phyloP scores from a whole-genome alignment of 2,888 invertebrate genomes.

The Acheta domesticus region DNA sequence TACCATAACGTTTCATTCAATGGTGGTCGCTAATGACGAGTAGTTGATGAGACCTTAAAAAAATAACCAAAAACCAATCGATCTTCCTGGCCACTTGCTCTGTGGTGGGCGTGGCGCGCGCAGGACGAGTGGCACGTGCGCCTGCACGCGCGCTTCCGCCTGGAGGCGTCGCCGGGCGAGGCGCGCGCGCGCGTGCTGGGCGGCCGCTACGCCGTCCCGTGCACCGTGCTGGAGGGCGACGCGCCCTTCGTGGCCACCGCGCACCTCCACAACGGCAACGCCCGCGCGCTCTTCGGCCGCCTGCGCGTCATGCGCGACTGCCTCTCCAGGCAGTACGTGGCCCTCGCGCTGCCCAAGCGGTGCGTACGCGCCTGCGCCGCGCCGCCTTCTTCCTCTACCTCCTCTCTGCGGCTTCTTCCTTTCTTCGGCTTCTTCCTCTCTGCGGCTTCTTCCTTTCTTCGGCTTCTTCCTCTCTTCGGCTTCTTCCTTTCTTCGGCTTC shows the following conservation, averaged over 20 bases:
- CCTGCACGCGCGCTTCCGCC: not conserved
- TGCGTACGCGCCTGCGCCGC: not conserved
- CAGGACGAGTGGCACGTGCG: slow-evolving; percentile 6
- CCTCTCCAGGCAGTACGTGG: not conserved
- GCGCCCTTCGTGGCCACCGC: not conserved
- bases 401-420: too few species aligned
- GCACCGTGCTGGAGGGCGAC: not conserved
- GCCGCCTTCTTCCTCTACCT: too few species aligned
- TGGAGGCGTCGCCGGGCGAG: not conserved
- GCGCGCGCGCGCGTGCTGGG: not conserved
- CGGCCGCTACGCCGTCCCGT: not conserved
- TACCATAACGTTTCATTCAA: too few species aligned
- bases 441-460: too few species aligned
- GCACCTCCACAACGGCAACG: not conserved
- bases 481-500: too few species aligned
- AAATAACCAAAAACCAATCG: too few species aligned
- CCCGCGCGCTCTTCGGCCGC: not conserved
- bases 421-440: too few species aligned
- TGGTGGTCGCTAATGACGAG: too few species aligned
- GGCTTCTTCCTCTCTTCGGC: too few species aligned
- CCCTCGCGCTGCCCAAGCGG: not conserved
- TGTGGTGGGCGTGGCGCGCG: not conserved
- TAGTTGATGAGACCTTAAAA: too few species aligned
- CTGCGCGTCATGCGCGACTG: not conserved
- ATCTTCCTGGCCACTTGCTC: too few species aligned